phyloP scores from a whole-genome alignment of 2,888 invertebrate species.

The Protodeltote pygarga region DNA sequence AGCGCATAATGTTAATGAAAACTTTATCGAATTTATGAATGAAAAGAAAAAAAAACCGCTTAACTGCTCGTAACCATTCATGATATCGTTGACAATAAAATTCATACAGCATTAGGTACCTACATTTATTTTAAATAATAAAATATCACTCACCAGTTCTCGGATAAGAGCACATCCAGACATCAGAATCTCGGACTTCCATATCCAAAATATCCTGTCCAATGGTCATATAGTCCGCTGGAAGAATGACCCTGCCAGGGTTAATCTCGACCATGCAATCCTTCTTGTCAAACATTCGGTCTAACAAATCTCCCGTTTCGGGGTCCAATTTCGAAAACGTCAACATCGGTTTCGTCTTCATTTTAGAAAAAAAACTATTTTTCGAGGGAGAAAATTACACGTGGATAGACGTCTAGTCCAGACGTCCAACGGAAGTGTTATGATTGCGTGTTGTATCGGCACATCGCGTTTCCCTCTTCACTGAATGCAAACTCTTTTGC shows the following conservation, averaged over 20 bases:
- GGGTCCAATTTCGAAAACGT: constrained; percentile 88
- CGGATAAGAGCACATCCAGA: constrained; percentile 96
- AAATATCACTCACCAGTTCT: constrained; percentile 90
- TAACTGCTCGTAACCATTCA: too few species aligned
- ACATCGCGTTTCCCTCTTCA: constrained; percentile 62
- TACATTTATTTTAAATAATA: background rate
- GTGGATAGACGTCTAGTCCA: constrained; percentile 41
- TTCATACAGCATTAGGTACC: too few species aligned
- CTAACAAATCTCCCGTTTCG: constrained; percentile 87
- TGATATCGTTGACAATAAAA: too few species aligned
- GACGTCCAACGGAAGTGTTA: constrained; percentile 58
- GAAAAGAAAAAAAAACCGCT: too few species aligned
- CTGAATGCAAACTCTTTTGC: constrained; percentile 58
- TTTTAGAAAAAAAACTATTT: constrained; percentile 48
- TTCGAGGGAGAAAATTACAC: constrained; percentile 9
- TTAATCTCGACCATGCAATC: constrained; percentile 91
- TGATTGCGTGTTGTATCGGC: constrained; percentile 63
- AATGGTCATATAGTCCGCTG: constrained; percentile 89
- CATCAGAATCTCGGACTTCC: constrained; percentile 91
- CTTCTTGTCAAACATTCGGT: constrained; percentile 89
- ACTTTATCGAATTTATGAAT: too few species aligned
- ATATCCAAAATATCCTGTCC: constrained; percentile 91
- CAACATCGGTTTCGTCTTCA: constrained; percentile 74
- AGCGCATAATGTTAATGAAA: background rate
- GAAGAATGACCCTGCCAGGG: constrained; percentile 90